phyloP scores from a whole-genome alignment of 2,113 vertebrate species.

The Pavo muticus region DNA sequence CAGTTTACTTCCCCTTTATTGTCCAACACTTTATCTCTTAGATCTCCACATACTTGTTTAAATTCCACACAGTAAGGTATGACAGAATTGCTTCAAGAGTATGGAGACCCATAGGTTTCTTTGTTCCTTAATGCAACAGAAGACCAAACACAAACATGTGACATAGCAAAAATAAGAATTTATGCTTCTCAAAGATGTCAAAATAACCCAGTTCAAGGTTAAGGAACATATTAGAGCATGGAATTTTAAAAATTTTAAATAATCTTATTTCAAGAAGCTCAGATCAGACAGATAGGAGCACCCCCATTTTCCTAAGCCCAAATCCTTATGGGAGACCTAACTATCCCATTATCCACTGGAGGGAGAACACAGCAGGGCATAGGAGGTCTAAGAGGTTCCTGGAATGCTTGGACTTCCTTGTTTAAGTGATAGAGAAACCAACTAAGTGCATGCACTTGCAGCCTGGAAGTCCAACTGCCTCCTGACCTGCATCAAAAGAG shows the following conservation, averaged over 20 bases:
- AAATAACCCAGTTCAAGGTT: not conserved
- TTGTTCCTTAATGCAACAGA: not conserved
- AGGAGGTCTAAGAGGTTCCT: not conserved
- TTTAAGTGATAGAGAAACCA: not conserved
- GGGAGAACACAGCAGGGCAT: not conserved
- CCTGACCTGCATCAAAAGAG: not conserved
- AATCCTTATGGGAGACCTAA: not conserved
- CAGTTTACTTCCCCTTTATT: not conserved
- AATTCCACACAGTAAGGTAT: not conserved
- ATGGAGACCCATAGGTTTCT: fast-evolving
- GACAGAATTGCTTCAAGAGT: fast-evolving
- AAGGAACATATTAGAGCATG: not conserved
- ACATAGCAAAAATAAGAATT: not conserved
- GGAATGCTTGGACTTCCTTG: not conserved
- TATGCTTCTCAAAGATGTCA: not conserved
- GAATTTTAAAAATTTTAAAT: not conserved
- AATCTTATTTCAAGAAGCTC: not conserved
- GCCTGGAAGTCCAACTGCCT: not conserved
- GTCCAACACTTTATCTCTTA: not conserved
- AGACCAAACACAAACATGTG: not conserved
- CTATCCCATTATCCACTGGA: not conserved
- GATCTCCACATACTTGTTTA: not conserved
- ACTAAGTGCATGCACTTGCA: not conserved
- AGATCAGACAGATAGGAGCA: not conserved
- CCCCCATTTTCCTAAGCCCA: not conserved